phyloP scores from a whole-genome alignment of 2,113 vertebrate genomes.

The Seriola aureovittata region DNA sequence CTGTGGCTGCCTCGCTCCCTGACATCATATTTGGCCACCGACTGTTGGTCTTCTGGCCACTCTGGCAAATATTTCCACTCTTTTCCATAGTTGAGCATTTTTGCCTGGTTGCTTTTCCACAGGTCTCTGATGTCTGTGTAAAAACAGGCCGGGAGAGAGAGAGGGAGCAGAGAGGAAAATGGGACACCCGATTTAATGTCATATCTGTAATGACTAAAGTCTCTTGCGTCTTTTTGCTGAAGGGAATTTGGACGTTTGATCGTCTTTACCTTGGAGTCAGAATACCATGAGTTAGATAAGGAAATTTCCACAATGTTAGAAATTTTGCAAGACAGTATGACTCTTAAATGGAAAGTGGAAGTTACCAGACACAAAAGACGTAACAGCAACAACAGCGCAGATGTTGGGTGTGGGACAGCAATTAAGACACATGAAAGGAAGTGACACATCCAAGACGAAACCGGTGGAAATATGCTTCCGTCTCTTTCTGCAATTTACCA shows the following conservation, averaged over 20 bases:
- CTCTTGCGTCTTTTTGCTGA: neutral
- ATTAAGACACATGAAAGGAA: constrained; percentile 61
- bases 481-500: constrained; percentile 42
- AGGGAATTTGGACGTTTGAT: neutral
- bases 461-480: constrained; percentile 27
- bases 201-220: neutral
- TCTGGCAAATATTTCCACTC: constrained; percentile 72
- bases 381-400: constrained; percentile 23
- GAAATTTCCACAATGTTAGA: constrained; percentile 44
- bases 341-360: constrained; percentile 26
- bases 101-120: constrained; percentile 71
- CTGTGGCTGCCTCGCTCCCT: constrained; percentile 57
- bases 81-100: constrained; percentile 77
- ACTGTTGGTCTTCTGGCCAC: constrained; percentile 60
- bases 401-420: constrained; percentile 34
- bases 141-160: constrained; percentile 50
- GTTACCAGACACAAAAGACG: constrained; percentile 51
- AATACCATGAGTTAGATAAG: constrained; percentile 14
- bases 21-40: constrained; percentile 78
- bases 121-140: constrained; percentile 57
- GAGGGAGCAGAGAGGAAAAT: constrained; percentile 33
- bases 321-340: constrained; percentile 53
- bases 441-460: constrained; percentile 69
- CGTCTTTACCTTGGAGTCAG: neutral
- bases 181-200: constrained; percentile 9